phyloP scores from a whole-genome alignment of 2,888 invertebrate species.

The Xestia c-nigrum region DNA sequence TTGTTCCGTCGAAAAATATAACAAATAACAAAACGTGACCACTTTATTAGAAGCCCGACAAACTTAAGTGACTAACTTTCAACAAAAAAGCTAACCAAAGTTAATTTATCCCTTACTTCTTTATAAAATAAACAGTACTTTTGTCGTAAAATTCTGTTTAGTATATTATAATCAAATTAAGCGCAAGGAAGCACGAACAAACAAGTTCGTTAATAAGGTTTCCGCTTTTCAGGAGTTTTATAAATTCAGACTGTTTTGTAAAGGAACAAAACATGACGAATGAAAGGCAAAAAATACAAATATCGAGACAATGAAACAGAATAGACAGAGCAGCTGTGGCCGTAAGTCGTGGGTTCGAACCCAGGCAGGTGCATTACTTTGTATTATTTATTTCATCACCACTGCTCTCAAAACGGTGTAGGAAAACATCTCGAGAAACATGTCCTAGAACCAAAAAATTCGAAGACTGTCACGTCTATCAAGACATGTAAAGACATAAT shows the following conservation, averaged over 20 bases:
- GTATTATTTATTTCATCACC: too few species aligned
- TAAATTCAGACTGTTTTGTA: conserved; percentile 28
- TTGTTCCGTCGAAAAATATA: neutral
- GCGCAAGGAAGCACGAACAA: conserved; percentile 36
- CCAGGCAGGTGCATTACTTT: too few species aligned
- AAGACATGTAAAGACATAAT: too few species aligned
- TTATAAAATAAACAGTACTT: conserved; percentile 33
- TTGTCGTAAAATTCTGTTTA: conserved; percentile 34
- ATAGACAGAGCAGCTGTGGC: too few species aligned
- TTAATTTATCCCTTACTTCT: conserved; percentile 25
- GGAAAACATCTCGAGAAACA: too few species aligned
- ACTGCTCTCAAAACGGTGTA: too few species aligned
- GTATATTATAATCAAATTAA: conserved; percentile 45
- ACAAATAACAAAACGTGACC: conserved; percentile 9
- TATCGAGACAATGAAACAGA: neutral
- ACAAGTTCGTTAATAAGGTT: conserved; percentile 45
- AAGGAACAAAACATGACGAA: conserved; percentile 6
- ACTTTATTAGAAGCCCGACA: conserved; percentile 16
- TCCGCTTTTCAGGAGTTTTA: conserved; percentile 26
- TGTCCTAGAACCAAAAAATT: too few species aligned
- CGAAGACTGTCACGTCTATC: too few species aligned
- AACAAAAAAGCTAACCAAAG: conserved; percentile 25
- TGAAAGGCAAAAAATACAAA: neutral
- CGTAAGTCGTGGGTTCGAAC: too few species aligned
- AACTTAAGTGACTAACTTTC: conserved; percentile 28